Evolutionary conservation across 2,113 vertebrate species (phyloP).

Genomic region (Apaloderma vittatum): DNA sequence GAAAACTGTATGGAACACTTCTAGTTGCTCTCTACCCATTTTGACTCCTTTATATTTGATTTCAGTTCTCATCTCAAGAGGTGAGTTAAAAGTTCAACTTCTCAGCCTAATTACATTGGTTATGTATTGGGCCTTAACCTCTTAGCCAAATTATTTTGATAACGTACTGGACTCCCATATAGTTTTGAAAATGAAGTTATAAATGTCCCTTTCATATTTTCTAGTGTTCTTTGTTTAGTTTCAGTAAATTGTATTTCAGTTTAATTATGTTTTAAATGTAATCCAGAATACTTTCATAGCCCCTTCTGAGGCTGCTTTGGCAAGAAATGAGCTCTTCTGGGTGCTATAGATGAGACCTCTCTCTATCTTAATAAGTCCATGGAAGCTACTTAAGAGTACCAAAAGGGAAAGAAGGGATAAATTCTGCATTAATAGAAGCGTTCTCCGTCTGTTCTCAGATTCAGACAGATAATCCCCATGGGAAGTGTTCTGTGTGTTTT

Average conservation of each 20-base stretch:
- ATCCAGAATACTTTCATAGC: neutral
- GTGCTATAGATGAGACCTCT: slow-evolving; percentile 5
- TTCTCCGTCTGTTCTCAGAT: neutral
- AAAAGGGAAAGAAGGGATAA: neutral
- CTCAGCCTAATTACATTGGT: neutral
- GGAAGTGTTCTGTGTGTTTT: neutral
- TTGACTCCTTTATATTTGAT: slow-evolving; percentile 37
- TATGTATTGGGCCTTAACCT: neutral
- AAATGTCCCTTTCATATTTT: neutral
- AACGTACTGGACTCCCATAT: neutral
- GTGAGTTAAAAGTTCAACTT: neutral
- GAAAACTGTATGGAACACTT: neutral
- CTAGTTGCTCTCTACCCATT: neutral
- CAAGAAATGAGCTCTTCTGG: neutral
- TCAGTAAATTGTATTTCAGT: neutral
- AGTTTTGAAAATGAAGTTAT: slow-evolving; percentile 6
- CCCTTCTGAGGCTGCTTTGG: neutral
- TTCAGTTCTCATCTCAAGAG: slow-evolving; percentile 5
- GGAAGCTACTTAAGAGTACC: neutral
- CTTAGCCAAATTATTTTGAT: neutral
- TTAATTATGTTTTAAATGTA: neutral
- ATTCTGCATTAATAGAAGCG: neutral
- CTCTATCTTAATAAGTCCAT: neutral
- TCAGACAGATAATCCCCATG: neutral
- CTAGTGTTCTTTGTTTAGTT: neutral